A percentile compares a stretch with the other conserved stretches of the same genome.
Conservation (phyloP, 2,888 invertebrate genomes). For the Hydroisotoma schaefferi region DNA sequence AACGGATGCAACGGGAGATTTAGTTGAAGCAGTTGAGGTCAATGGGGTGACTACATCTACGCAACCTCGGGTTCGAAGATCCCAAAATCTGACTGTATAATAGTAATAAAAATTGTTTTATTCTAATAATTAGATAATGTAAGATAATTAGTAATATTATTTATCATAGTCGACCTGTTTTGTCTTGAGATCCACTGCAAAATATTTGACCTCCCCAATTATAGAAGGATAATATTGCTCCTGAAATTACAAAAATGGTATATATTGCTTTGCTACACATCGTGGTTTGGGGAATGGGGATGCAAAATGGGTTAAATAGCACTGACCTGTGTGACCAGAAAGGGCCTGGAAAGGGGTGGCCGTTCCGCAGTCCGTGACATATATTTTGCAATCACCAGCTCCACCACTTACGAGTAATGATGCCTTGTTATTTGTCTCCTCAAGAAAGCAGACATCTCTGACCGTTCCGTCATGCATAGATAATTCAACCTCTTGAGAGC, state of each 20-base stretch:
- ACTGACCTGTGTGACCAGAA: conserved; percentile 77
- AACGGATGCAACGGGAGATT: conserved; percentile 82
- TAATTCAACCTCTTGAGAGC: conserved; percentile 72
- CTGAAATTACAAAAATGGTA: conserved; percentile 47
- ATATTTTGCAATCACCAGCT: conserved; percentile 97
- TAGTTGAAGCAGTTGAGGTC: conserved; percentile 52
- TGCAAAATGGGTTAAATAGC: neutral
- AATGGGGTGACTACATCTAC: conserved; percentile 83
- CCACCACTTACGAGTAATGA: conserved; percentile 93
- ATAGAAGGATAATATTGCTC: conserved; percentile 87
- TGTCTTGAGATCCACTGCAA: conserved; percentile 95
- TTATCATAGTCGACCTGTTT: too few species aligned
- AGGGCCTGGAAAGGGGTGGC: conserved; percentile 87
- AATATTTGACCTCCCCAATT: conserved; percentile 98
- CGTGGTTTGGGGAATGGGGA: neutral
- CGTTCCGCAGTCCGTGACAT: conserved; percentile 94
- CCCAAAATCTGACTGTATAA: conserved; percentile 99
- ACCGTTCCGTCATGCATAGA: conserved; percentile 99
- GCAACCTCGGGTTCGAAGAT: conserved; percentile 87
- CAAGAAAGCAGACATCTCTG: conserved; percentile 92
- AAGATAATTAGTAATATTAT: too few species aligned
- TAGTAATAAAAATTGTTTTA: too few species aligned
- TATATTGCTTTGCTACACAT: neutral
- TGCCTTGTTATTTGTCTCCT: conserved; percentile 85
- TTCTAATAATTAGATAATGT: too few species aligned